phyloP scores from a whole-genome alignment of 2,113 vertebrate genomes.

The Porphyrio hochstetteri region DNA sequence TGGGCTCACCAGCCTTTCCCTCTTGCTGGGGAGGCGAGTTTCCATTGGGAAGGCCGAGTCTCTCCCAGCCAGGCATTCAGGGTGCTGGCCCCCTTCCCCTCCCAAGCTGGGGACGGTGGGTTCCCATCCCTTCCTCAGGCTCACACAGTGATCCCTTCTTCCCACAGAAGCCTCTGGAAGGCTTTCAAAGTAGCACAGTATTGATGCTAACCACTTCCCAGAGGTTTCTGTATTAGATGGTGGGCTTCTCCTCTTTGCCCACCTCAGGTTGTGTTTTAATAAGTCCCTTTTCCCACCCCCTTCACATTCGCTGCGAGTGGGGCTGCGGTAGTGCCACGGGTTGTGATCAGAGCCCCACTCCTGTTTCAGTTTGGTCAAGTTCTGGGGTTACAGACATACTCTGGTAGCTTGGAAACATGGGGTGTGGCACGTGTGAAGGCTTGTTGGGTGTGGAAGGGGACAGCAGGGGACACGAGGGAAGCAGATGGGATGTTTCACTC shows the following conservation, averaged over 20 bases:
- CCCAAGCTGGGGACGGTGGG: background rate
- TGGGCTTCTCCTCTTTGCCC: background rate
- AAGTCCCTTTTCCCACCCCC: no score
- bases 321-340: no score
- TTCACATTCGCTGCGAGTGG: background rate
- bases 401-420: background rate
- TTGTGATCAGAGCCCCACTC: no score
- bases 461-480: background rate
- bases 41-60: background rate
- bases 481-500: background rate
- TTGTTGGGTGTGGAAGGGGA: background rate
- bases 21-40: background rate
- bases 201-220: background rate
- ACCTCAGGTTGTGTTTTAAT: background rate
- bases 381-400: background rate
- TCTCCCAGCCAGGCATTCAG: background rate
- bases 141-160: accelerated
- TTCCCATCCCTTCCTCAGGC: background rate
- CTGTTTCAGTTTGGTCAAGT: background rate
- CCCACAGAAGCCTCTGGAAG: background rate
- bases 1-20: background rate
- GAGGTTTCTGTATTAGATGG: background rate
- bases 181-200: accelerated
- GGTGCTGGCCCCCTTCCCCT: background rate
- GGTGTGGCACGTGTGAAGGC: background rate